A percentile compares a stretch with the other conserved stretches of the same genome.
phyloP scores from a whole-genome alignment of 2,888 invertebrate genomes.

The Chymomyza amoena region DNA sequence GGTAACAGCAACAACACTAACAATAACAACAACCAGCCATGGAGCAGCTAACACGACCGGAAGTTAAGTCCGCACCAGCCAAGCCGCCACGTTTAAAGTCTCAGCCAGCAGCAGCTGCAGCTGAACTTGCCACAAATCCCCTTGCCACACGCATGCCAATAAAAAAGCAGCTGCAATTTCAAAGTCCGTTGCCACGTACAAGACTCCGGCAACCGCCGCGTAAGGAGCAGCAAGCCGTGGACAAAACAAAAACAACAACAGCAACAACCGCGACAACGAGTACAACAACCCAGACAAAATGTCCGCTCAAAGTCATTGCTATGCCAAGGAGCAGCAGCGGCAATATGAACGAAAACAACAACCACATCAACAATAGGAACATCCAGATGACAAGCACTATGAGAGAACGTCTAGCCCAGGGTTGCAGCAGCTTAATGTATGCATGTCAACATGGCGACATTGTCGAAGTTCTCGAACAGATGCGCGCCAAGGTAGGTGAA shows the following conservation, averaged over 20 bases:
- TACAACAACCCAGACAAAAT: constrained; percentile 22
- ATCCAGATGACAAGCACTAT: constrained; percentile 23
- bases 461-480: constrained; percentile 85
- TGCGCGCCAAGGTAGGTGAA: constrained; percentile 85
- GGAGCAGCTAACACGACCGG: not conserved
- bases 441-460: constrained; percentile 94
- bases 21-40: not conserved
- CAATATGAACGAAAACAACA: constrained; percentile 6
- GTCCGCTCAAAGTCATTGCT: constrained; percentile 9
- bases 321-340: constrained; percentile 17
- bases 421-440: constrained; percentile 93
- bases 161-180: constrained; percentile 72
- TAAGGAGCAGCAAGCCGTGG: constrained; percentile 11
- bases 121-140: constrained; percentile 2
- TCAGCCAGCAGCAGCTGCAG: constrained; percentile 1
- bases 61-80: constrained; percentile 24
- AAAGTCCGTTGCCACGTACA: constrained; percentile 64
- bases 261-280: constrained; percentile 4
- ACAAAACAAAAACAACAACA: constrained; percentile 16
- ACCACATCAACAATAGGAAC: not conserved
- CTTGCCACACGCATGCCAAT: constrained; percentile 6
- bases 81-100: constrained; percentile 48
- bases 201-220: constrained; percentile 26
- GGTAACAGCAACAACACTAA: constrained; percentile 26
- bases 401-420: constrained; percentile 80